These are phyloP conservation scores for Zygothrica quintamaculata DNA, from an alignment of 2,888 invertebrate genomes.

Conservation along the genomic window DNA sequence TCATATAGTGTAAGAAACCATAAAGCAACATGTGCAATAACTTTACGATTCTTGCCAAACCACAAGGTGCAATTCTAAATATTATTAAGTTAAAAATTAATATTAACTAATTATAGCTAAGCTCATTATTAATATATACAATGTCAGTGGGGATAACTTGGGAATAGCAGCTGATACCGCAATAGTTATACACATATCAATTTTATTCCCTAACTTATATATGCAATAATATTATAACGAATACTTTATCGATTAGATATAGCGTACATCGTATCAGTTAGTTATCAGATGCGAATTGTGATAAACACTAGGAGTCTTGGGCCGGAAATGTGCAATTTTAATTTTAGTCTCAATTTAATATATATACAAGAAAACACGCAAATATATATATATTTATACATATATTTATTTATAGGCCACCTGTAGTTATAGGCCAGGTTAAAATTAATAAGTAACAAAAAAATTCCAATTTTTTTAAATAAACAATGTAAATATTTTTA, in stretches of 20 bases:
- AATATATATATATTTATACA: too few species aligned
- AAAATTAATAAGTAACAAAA: too few species aligned
- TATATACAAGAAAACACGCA: slow-evolving; percentile 10
- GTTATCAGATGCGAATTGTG: slow-evolving; percentile 82
- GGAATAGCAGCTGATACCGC: slow-evolving; percentile 31
- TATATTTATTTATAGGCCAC: too few species aligned
- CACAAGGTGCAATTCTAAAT: slow-evolving; percentile 59
- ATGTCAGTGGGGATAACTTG: slow-evolving; percentile 5
- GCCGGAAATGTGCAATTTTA: slow-evolving; percentile 84
- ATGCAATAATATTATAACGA: slow-evolving; percentile 23
- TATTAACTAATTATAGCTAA: not conserved
- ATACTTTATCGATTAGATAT: slow-evolving; percentile 29
- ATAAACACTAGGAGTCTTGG: slow-evolving; percentile 84
- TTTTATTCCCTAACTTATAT: not conserved
- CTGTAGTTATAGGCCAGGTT: too few species aligned
- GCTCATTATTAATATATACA: too few species aligned
- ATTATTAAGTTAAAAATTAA: not conserved
- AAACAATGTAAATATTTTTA: slow-evolving; percentile 46
- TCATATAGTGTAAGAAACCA: slow-evolving; percentile 35
- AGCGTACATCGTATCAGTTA: slow-evolving; percentile 57
- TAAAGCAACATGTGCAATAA: slow-evolving; percentile 66
- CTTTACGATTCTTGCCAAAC: slow-evolving; percentile 70
- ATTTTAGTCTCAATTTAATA: slow-evolving; percentile 58
- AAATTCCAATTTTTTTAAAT: slow-evolving; percentile 16
- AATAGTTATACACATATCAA: slow-evolving; percentile 32